These are phyloP conservation scores for Grammomys surdaster DNA, from an alignment of 2,113 vertebrate genomes.

Conservation along the genomic window DNA sequence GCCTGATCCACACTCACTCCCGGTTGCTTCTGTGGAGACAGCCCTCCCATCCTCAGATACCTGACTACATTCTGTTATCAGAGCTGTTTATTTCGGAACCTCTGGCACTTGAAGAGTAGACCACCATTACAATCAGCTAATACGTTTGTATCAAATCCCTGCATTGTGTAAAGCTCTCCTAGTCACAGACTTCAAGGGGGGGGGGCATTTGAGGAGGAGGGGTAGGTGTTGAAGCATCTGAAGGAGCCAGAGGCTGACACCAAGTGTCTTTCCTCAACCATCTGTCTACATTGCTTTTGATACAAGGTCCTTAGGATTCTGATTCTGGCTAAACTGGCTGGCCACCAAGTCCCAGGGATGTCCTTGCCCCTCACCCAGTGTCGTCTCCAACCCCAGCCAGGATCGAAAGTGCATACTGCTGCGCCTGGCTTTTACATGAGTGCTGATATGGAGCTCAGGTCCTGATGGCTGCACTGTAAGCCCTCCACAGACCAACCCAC, in stretches of 20 bases:
- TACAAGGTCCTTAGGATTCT: not conserved
- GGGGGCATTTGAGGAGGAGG: too few relatives aligned
- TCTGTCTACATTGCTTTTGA: not conserved
- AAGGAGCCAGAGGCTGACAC: not conserved
- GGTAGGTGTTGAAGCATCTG: not conserved
- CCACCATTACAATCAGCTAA: not conserved
- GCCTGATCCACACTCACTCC: constrained; percentile 28
- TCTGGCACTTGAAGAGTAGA: constrained; percentile 40
- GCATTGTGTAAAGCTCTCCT: not conserved
- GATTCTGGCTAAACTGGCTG: not conserved
- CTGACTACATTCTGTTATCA: constrained; percentile 56
- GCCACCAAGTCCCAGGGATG: not conserved
- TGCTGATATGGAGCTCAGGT: not conserved
- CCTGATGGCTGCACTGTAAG: not conserved
- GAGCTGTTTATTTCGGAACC: constrained; percentile 52
- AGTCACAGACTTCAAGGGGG: not conserved
- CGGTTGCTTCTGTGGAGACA: constrained; percentile 6
- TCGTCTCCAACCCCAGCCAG: too few relatives aligned
- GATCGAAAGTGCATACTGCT: not conserved
- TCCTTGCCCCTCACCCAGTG: not conserved
- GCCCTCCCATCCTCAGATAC: not conserved
- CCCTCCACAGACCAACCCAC: not conserved
- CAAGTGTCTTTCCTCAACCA: not conserved
- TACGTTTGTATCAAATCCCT: constrained; percentile 27
- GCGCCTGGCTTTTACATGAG: not conserved